phyloP scores from a whole-genome alignment of 1,140 invertebrate species.

The Hypsibius dujardini region DNA sequence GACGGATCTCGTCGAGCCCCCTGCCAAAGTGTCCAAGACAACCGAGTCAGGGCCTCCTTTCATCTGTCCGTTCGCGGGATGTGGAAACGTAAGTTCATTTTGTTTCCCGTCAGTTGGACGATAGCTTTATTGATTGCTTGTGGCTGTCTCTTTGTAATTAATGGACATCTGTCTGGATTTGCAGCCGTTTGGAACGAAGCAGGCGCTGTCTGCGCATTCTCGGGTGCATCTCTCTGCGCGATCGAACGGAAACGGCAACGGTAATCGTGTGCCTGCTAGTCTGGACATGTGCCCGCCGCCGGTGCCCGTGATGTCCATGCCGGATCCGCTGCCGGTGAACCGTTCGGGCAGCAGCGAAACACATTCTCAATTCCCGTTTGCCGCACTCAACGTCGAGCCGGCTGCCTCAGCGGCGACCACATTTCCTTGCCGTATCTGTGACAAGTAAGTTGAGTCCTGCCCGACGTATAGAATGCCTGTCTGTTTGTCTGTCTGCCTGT shows the following conservation, averaged over 20 bases:
- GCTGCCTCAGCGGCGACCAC: constrained; percentile 35
- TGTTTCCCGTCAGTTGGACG: neutral
- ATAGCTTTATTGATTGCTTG: too few species aligned
- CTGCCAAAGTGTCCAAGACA: constrained; percentile 25
- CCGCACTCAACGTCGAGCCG: constrained; percentile 37
- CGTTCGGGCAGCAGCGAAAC: constrained; percentile 7
- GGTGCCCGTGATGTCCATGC: constrained; percentile 40
- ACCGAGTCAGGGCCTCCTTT: neutral
- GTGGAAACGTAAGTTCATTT: neutral
- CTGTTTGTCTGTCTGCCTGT: too few species aligned
- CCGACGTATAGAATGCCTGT: too few species aligned
- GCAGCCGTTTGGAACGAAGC: neutral
- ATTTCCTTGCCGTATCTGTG: constrained; percentile 87
- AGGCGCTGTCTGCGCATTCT: constrained; percentile 1
- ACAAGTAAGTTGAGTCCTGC: constrained; percentile 59
- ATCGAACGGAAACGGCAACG: constrained; percentile 16
- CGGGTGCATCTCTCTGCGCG: neutral
- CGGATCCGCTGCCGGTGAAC: constrained; percentile 25
- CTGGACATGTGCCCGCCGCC: constrained; percentile 54
- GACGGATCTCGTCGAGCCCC: constrained; percentile 31
- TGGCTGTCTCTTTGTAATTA: too few species aligned
- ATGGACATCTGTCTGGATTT: neutral
- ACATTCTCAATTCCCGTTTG: constrained; percentile 21
- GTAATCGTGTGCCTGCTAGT: constrained; percentile 41
- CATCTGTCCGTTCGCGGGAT: neutral